Evolutionary conservation across 2,113 vertebrate genomes (phyloP).

Genomic region (Rhinopithecus roxellana): DNA sequence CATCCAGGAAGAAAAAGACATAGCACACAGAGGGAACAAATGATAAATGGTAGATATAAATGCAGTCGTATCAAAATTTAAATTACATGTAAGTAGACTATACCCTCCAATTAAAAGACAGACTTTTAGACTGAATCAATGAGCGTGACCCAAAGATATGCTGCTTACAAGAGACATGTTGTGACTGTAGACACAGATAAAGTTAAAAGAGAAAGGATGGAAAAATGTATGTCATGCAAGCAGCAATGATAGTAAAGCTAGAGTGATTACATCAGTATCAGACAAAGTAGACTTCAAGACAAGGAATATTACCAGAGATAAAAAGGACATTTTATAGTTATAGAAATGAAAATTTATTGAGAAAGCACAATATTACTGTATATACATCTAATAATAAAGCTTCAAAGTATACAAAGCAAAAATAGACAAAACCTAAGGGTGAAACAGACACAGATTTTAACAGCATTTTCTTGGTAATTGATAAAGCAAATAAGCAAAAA

Average conservation of each 20-base stretch:
- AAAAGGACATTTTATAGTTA: not conserved
- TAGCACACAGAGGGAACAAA: not conserved
- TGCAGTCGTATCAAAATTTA: no score
- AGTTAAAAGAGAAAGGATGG: not conserved
- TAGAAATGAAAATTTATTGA: not conserved
- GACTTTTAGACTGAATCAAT: not conserved
- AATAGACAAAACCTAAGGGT: not conserved
- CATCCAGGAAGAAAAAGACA: not conserved
- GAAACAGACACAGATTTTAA: not conserved
- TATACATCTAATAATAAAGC: not conserved
- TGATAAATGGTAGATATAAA: not conserved
- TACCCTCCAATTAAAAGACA: not conserved
- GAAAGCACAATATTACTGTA: not conserved
- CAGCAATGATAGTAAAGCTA: not conserved
- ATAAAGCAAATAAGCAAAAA: not conserved
- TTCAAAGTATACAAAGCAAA: not conserved
- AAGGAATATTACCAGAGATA: not conserved
- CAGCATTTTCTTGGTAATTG: not conserved
- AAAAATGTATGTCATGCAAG: rapidly evolving
- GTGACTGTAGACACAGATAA: not conserved
- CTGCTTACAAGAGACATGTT: no score
- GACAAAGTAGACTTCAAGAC: no score
- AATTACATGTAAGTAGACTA: not conserved
- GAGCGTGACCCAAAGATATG: no score
- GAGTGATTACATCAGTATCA: not conserved